These are phyloP conservation scores for Encarsia formosa DNA, from an alignment of 2,888 invertebrate species.

Conservation along the genomic window DNA sequence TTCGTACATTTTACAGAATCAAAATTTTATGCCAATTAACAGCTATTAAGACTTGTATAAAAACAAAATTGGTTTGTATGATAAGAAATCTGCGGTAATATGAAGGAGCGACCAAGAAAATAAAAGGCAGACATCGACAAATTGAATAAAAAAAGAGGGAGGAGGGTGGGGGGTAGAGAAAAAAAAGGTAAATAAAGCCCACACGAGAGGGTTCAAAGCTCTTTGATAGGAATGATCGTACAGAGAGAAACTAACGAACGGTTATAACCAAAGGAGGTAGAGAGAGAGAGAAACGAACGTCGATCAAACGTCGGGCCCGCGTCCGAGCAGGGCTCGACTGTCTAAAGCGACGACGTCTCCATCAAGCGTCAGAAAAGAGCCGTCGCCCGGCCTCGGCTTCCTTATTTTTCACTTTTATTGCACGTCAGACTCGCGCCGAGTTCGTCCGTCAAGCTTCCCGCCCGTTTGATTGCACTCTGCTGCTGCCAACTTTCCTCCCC, in stretches of 20 bases:
- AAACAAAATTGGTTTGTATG: too few relatives aligned
- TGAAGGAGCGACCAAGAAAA: background rate
- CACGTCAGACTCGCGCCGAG: constrained; percentile 19
- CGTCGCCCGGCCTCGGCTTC: constrained; percentile 9
- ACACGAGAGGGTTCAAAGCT: constrained; percentile 9
- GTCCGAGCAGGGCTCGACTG: constrained; percentile 13
- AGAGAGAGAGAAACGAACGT: constrained; percentile 32
- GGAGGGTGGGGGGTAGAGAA: background rate
- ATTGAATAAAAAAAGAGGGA: background rate
- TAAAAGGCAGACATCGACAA: background rate
- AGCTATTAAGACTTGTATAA: too few relatives aligned
- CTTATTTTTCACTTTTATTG: constrained; percentile 37
- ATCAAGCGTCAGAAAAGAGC: constrained; percentile 41
- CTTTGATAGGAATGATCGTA: constrained; percentile 10
- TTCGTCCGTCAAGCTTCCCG: constrained; percentile 16
- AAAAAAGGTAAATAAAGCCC: background rate
- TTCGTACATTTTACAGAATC: too few relatives aligned
- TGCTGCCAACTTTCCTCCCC: background rate
- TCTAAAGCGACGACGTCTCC: constrained; percentile 41
- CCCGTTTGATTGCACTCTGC: constrained; percentile 5
- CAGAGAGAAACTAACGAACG: background rate
- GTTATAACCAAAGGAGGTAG: background rate
- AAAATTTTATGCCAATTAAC: too few relatives aligned
- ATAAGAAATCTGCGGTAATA: background rate
- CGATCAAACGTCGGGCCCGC: constrained; percentile 41